These are phyloP conservation scores for Aporrectodea caliginosa DNA, from an alignment of 1,140 invertebrate genomes.

Conservation along the genomic window DNA sequence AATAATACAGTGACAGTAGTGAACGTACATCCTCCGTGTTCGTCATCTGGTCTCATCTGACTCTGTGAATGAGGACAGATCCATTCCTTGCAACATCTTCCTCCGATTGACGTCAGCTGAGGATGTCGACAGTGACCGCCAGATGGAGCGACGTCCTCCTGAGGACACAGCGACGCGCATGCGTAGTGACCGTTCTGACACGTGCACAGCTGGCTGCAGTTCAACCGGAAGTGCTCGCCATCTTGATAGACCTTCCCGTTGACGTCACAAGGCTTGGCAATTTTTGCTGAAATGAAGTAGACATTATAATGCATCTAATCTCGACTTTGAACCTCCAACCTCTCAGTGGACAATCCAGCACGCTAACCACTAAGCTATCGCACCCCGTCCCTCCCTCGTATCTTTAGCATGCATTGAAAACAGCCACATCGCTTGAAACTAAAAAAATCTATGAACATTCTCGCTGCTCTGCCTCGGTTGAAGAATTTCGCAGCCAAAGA, in stretches of 20 bases:
- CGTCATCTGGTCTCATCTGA: slow-evolving; percentile 35
- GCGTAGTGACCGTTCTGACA: slow-evolving; percentile 69
- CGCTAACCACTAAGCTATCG: too few relatives aligned
- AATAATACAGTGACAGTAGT: too few relatives aligned
- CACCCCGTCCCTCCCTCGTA: too few relatives aligned
- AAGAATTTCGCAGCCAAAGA: too few relatives aligned
- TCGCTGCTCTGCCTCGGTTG: too few relatives aligned
- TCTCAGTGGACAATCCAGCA: too few relatives aligned
- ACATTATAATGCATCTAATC: too few relatives aligned
- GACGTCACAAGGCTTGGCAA: slow-evolving; percentile 53
- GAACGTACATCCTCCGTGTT: too few relatives aligned
- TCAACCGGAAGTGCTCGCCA: slow-evolving; percentile 65
- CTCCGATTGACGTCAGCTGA: slow-evolving; percentile 62
- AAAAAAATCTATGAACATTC: too few relatives aligned
- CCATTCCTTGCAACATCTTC: slow-evolving; percentile 71
- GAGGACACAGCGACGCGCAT: slow-evolving; percentile 68
- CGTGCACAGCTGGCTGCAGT: slow-evolving; percentile 66
- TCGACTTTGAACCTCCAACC: too few relatives aligned
- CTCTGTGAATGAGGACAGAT: slow-evolving; percentile 60
- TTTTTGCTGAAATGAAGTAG: slow-evolving; percentile 41
- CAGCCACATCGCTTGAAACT: too few relatives aligned
- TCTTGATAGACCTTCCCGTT: slow-evolving; percentile 63
- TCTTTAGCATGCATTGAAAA: too few relatives aligned
- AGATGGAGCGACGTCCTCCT: slow-evolving; percentile 65
- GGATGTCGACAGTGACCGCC: slow-evolving; percentile 62